Conservation (phyloP, 2,113 vertebrate species). For the Cyphomyrus plagiostoma region DNA sequence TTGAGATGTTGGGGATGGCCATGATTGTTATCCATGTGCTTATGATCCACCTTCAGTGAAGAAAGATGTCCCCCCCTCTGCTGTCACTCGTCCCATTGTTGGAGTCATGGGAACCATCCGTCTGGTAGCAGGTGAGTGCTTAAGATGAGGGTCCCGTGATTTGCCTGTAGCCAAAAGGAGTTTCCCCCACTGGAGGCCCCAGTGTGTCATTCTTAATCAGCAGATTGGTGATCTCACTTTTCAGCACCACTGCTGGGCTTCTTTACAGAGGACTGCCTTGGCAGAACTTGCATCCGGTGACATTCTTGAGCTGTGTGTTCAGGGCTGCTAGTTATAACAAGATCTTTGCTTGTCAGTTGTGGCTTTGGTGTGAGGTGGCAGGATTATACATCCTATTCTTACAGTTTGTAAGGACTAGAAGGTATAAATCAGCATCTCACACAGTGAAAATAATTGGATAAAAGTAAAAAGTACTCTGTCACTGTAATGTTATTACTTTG, state of each 20-base stretch:
- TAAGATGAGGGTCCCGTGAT: too few species aligned
- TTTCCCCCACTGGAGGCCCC: background rate
- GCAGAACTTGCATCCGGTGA: background rate
- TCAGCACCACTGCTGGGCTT: background rate
- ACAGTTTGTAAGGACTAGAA: background rate
- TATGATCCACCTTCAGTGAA: constrained; percentile 60
- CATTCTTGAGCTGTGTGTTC: background rate
- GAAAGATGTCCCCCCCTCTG: constrained; percentile 82
- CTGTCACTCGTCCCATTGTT: constrained; percentile 76
- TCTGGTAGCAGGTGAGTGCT: constrained; percentile 78
- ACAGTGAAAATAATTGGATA: background rate
- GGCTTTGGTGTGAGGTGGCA: background rate
- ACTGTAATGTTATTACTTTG: background rate
- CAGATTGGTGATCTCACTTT: background rate
- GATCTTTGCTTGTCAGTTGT: background rate
- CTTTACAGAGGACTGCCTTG: background rate
- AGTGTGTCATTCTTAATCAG: background rate
- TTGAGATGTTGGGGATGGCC: background rate
- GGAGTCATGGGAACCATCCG: constrained; percentile 88
- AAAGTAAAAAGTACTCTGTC: background rate
- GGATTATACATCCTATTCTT: background rate
- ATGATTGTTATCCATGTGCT: background rate
- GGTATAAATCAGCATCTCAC: background rate
- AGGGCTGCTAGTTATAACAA: background rate
- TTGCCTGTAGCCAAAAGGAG: background rate